phyloP scores from a whole-genome alignment of 2,797 vertebrate genomes.

The Clarias pachynema region DNA sequence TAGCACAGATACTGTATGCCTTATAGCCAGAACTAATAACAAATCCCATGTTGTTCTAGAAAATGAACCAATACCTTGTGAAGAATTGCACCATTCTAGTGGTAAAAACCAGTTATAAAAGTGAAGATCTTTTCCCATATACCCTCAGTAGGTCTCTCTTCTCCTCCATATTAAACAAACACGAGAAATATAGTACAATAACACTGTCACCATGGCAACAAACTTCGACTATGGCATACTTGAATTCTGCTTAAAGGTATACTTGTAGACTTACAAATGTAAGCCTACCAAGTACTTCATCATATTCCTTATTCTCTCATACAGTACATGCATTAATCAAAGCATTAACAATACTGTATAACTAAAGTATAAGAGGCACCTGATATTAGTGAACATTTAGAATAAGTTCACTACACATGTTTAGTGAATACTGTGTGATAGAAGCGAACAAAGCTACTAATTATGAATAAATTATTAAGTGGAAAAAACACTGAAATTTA shows the following conservation, averaged over 20 bases:
- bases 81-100: background rate
- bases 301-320: background rate
- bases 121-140: slow-evolving; percentile 3
- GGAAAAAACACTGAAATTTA: no score
- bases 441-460: background rate
- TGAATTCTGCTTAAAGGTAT: slow-evolving; percentile 10
- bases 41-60: background rate
- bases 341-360: background rate
- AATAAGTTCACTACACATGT: background rate
- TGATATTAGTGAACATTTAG: background rate
- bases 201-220: slow-evolving; percentile 15
- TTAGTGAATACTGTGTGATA: background rate
- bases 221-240: slow-evolving; percentile 3
- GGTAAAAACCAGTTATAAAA: slow-evolving; percentile 10
- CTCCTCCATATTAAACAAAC: background rate
- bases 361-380: background rate
- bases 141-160: background rate
- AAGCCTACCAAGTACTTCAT: background rate
- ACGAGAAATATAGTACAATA: slow-evolving; percentile 1
- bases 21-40: background rate
- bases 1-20: background rate
- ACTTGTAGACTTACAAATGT: background rate
- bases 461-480: background rate
- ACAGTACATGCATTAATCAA: no score
- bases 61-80: background rate